Evolutionary conservation across 2,113 vertebrate species (phyloP), one percentile per base, ranked within the genome.

Genomic region (Eonycteris spelaea): DNA sequence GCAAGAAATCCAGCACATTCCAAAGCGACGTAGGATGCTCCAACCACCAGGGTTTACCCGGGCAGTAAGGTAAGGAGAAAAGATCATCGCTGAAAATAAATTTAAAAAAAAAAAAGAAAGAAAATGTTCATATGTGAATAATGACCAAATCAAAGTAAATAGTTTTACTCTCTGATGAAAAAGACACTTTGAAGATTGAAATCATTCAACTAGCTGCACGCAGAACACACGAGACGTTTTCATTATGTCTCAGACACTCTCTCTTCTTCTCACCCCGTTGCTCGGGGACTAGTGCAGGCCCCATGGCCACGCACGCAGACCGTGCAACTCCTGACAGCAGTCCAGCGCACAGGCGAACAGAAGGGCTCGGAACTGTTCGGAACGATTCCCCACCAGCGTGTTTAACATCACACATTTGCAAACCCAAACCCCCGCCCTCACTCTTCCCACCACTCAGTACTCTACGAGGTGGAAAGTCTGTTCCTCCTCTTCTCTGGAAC

Each of bases 1-100:
- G 97, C 98, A 94, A 99, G 98, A 97, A 99, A 99, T 19, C 99
- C 99, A 19, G 99, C 99, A 67, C 98, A 99, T 95, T 99, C 99
- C 95, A 99, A 95, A 51, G 99, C 99, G 7, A 99, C 99, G 7
- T 99, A 99, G n/a, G 99, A 99, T 30, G 99, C 99, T 51, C 99
- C 99, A 24, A 99, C 97, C 48, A 99, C 99, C 86, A 99, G 98
- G 30, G 99, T 99, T 98, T 98, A 9, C 99, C 98, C 16, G 98
- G 99, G 70, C 98, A 99, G 94, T 98, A 99, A 89, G 98, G 97
- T 94, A 99, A 97, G 59, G 99, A 99, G 98, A 99, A 99, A 53
- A 99, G 98, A 45, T 99, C 99, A 94, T 99, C 99, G 78, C 99
- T 99, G 96, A 24, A 87, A 7, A n/a, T 68, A 13, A 35, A 92